These are phyloP conservation scores for Drosophila kikkawai DNA, from an alignment of 1,140 invertebrate species.

Conservation along the genomic window DNA sequence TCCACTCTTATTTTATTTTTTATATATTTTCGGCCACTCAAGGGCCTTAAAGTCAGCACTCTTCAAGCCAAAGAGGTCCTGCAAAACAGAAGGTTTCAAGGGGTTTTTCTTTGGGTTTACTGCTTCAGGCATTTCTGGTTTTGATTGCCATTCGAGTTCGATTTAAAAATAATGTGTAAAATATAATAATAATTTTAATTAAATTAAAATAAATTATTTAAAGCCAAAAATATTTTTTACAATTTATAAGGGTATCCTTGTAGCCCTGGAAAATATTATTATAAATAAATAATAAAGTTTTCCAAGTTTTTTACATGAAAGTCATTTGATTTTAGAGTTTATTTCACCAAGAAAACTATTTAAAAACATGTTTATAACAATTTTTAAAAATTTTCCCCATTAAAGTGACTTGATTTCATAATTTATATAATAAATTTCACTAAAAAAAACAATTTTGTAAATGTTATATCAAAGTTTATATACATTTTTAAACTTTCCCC, in stretches of 20 bases:
- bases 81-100: constrained; percentile 1
- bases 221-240: too few relatives aligned
- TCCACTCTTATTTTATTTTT: neutral
- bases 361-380: too few relatives aligned
- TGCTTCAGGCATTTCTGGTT: neutral
- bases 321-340: neutral
- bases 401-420: too few relatives aligned
- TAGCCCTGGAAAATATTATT: too few relatives aligned
- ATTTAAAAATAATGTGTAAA: neutral
- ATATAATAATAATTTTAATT: neutral
- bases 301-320: too few relatives aligned
- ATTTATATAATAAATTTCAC: neutral
- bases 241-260: too few relatives aligned
- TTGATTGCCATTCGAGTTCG: constrained; percentile 1
- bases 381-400: too few relatives aligned
- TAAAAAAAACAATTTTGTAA: neutral
- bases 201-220: too few relatives aligned
- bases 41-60: constrained; percentile 30
- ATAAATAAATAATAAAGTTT: too few relatives aligned
- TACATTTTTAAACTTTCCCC: neutral
- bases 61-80: constrained; percentile 12
- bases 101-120: neutral
- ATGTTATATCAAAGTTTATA: neutral
- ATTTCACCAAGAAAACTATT: neutral
- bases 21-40: neutral